Evolutionary conservation across 2,797 vertebrate genomes (phyloP).

Genomic region (Cossypha polioptera): DNA sequence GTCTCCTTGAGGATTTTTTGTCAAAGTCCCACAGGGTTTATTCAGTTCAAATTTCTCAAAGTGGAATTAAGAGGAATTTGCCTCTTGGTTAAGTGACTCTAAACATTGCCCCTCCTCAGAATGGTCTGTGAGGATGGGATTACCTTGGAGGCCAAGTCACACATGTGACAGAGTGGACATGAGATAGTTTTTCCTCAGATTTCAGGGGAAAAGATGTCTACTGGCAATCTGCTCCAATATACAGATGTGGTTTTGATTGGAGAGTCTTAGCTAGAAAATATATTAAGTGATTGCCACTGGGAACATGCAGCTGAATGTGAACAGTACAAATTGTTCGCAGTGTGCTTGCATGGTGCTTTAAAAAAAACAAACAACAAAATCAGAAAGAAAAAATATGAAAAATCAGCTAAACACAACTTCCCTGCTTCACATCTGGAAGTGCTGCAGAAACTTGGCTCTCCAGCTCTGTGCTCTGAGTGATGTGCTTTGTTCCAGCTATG

Average conservation of each 20-base stretch:
- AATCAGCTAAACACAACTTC: background rate
- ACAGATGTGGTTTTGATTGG: background rate
- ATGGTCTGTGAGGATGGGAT: background rate
- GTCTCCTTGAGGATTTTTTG: background rate
- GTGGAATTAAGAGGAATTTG: background rate
- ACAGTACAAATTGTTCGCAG: background rate
- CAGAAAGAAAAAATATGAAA: background rate
- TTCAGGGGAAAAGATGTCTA: background rate
- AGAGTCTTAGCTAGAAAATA: background rate
- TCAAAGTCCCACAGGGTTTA: background rate
- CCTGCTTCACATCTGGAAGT: slow-evolving; percentile 37
- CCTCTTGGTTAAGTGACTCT: background rate
- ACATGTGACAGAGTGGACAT: fast-evolving
- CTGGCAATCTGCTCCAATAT: background rate
- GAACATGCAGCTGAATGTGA: background rate
- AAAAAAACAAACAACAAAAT: background rate
- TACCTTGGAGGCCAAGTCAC: background rate
- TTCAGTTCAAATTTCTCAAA: background rate
- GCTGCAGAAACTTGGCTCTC: background rate
- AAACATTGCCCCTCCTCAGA: background rate
- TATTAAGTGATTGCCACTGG: fast-evolving
- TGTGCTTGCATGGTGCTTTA: background rate
- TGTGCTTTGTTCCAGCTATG: background rate
- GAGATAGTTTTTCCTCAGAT: background rate
- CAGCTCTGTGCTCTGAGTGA: background rate